Evolutionary conservation across 1,140 invertebrate genomes (phyloP).

Genomic region (Euwallacea fornicatus): DNA sequence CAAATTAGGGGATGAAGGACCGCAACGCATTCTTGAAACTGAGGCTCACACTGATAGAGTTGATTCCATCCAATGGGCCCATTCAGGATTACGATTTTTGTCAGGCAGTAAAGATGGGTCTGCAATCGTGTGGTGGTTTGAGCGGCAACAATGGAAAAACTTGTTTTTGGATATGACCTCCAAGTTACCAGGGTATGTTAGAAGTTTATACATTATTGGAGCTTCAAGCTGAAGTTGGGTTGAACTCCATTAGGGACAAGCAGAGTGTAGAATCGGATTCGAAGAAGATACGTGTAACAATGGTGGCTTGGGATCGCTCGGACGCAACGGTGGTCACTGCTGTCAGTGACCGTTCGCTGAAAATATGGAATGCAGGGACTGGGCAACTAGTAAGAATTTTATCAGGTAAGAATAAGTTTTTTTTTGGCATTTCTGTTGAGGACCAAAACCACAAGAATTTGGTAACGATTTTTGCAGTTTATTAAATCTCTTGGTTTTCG

Average conservation of each 20-base stretch:
- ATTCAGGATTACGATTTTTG: constrained; percentile 81
- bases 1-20: constrained; percentile 61
- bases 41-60: constrained; percentile 92
- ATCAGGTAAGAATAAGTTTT: constrained; percentile 45
- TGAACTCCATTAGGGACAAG: constrained; percentile 53
- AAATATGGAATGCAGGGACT: constrained; percentile 84
- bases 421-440: background rate
- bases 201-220: background rate
- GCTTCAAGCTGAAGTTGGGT: too few species aligned
- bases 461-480: background rate
- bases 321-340: constrained; percentile 90
- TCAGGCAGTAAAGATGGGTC: constrained; percentile 97
- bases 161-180: constrained; percentile 74
- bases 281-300: constrained; percentile 83
- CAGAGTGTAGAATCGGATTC: constrained; percentile 63
- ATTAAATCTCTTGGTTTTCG: background rate
- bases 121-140: constrained; percentile 90
- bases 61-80: constrained; percentile 95
- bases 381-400: constrained; percentile 70
- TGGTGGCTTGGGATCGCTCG: constrained; percentile 93
- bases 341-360: constrained; percentile 75
- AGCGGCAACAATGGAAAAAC: constrained; percentile 86
- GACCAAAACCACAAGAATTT: too few species aligned
- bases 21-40: constrained; percentile 73
- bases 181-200: constrained; percentile 64